Percentiles rank a stretch among this genome's conserved stretches.
These are phyloP conservation scores for Corythornis vintsioides DNA, from an alignment of 2,113 vertebrate genomes.

Conservation along the genomic window DNA sequence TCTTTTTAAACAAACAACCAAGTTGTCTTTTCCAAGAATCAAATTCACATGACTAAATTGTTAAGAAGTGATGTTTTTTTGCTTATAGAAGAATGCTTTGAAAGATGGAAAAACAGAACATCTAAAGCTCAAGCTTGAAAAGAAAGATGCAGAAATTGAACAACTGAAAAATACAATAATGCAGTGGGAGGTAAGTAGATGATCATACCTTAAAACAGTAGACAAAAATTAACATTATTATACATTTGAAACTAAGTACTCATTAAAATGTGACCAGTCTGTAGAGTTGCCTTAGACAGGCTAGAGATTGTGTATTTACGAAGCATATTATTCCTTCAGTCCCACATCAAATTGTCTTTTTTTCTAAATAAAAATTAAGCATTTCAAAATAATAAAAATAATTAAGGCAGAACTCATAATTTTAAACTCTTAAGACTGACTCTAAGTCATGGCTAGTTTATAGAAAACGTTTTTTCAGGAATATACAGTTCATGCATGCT, in stretches of 20 bases:
- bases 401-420: not conserved
- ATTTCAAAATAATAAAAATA: not conserved
- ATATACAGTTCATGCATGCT: not conserved
- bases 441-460: not conserved
- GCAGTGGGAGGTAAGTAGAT: constrained; percentile 87
- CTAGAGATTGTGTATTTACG: not conserved
- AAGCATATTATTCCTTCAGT: not conserved
- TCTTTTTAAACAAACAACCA: not conserved
- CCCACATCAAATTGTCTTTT: not conserved
- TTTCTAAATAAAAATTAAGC: not conserved
- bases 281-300: not conserved
- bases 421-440: not conserved
- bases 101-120: constrained; percentile 86
- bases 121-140: constrained; percentile 90
- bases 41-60: not conserved
- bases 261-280: not conserved
- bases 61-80: constrained; percentile 5
- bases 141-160: constrained; percentile 91
- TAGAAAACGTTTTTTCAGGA: not conserved
- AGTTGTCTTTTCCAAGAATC: not conserved
- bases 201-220: not conserved
- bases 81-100: constrained; percentile 65
- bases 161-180: constrained; percentile 84
- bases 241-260: not conserved
- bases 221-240: not conserved